Percentiles rank a stretch among this genome's conserved stretches.
Conservation (phyloP, 2,113 vertebrate species). For the Physeter macrocephalus region DNA sequence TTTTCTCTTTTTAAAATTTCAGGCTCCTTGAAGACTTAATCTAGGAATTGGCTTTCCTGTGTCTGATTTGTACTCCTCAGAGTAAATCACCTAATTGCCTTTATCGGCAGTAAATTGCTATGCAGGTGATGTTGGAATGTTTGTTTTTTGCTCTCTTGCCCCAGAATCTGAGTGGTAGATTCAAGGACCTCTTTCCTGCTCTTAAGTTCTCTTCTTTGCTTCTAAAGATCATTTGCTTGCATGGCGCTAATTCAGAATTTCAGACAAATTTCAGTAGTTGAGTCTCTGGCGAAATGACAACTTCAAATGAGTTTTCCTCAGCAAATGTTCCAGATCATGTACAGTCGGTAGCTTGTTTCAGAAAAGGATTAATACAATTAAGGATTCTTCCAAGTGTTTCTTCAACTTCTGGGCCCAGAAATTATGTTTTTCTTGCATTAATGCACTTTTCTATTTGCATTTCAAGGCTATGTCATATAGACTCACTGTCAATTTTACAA, state of each 20-base stretch:
- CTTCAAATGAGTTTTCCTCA: slow-evolving; percentile 48
- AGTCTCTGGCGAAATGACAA: slow-evolving; percentile 17
- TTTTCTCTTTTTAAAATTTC: neutral
- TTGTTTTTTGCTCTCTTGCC: neutral
- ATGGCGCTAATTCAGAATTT: slow-evolving; percentile 11
- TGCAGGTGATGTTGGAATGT: neutral
- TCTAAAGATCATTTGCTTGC: slow-evolving; percentile 38
- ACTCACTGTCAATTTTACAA: neutral
- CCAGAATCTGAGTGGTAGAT: neutral
- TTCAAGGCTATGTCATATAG: neutral
- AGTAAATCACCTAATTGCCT: neutral
- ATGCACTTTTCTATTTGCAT: neutral
- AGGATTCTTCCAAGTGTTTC: slow-evolving; percentile 26
- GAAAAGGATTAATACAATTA: slow-evolving; percentile 18
- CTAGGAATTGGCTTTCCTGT: neutral
- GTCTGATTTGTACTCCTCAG: neutral
- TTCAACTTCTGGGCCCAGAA: neutral
- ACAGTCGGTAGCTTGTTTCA: slow-evolving; percentile 24
- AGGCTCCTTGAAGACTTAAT: neutral
- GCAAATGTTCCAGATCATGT: slow-evolving; percentile 30
- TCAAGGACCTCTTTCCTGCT: neutral
- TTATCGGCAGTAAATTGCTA: slow-evolving; percentile 1
- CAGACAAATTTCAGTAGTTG: slow-evolving; percentile 4
- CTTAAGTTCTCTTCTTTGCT: neutral
- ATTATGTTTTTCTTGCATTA: slow-evolving; percentile 22